phyloP scores from a whole-genome alignment of 2,797 vertebrate species.

The Yasuhikotakia modesta region DNA sequence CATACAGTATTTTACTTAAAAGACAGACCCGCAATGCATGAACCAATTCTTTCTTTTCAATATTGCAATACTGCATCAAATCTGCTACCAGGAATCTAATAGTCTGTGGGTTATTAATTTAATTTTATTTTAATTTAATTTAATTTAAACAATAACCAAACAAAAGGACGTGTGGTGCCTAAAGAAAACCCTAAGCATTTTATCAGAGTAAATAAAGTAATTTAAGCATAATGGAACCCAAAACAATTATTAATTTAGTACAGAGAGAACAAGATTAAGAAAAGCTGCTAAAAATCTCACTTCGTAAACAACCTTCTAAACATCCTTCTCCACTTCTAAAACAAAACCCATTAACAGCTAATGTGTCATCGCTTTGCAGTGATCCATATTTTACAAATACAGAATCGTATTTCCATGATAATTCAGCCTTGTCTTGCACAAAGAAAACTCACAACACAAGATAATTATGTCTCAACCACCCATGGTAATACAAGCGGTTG shows the following conservation, averaged over 20 bases:
- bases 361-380: background rate
- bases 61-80: background rate
- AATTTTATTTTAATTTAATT: too few species aligned
- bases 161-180: conserved; percentile 13
- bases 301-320: background rate
- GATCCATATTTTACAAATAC: background rate
- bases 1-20: background rate
- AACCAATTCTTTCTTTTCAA: background rate
- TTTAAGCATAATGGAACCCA: conserved; percentile 1
- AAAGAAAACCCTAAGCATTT: background rate
- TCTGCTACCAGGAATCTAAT: too few species aligned
- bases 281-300: background rate
- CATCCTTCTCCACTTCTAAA: too few species aligned
- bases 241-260: conserved; percentile 3
- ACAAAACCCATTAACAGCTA: background rate
- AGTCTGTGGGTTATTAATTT: too few species aligned
- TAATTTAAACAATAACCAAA: too few species aligned
- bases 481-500: too few species aligned
- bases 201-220: conserved; percentile 51
- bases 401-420: background rate
- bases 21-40: background rate
- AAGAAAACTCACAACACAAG: too few species aligned
- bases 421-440: too few species aligned
- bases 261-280: too few species aligned
- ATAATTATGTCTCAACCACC: background rate